Conservation (phyloP, 1,140 invertebrate genomes). For the Dinoponera quadriceps region DNA sequence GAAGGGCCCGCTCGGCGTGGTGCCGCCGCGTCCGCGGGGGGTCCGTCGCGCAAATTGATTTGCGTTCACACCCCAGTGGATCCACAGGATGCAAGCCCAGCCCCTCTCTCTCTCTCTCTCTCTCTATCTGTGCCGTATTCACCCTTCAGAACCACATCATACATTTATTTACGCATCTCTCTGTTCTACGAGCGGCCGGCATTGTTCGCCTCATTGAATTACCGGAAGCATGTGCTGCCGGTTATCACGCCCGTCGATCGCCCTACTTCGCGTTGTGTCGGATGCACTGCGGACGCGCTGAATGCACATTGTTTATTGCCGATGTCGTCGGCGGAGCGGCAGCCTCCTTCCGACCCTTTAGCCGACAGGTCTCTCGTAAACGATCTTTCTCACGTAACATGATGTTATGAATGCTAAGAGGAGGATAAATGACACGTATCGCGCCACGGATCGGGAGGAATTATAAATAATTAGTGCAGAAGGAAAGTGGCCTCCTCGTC, state of each 20-base stretch:
- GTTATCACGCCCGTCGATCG: constrained; percentile 76
- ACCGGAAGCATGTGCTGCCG: constrained; percentile 82
- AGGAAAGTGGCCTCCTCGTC: constrained; percentile 5
- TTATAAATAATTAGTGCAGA: constrained; percentile 42
- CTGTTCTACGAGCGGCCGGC: constrained; percentile 74
- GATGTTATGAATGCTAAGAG: constrained; percentile 48
- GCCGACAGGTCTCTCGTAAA: constrained; percentile 7
- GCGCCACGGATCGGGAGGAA: neutral
- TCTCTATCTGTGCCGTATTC: constrained; percentile 68
- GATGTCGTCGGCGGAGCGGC: constrained; percentile 28
- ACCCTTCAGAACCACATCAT: constrained; percentile 85
- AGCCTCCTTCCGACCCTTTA: constrained; percentile 15
- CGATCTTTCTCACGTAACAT: constrained; percentile 46
- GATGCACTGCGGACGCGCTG: constrained; percentile 26
- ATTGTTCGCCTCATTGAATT: constrained; percentile 84
- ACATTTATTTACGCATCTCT: constrained; percentile 85
- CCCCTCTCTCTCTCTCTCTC: constrained; percentile 61
- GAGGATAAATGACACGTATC: constrained; percentile 10
- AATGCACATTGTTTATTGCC: constrained; percentile 35
- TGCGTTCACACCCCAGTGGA: constrained; percentile 85
- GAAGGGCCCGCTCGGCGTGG: constrained; percentile 69
- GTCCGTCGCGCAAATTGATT: constrained; percentile 84
- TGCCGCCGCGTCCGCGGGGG: constrained; percentile 76
- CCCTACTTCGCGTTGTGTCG: constrained; percentile 46
- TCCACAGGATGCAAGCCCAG: constrained; percentile 59